Base-by-base conservation (phyloP, 1,140 invertebrate genomes). In the Calephelis virginiensis region DNA sequence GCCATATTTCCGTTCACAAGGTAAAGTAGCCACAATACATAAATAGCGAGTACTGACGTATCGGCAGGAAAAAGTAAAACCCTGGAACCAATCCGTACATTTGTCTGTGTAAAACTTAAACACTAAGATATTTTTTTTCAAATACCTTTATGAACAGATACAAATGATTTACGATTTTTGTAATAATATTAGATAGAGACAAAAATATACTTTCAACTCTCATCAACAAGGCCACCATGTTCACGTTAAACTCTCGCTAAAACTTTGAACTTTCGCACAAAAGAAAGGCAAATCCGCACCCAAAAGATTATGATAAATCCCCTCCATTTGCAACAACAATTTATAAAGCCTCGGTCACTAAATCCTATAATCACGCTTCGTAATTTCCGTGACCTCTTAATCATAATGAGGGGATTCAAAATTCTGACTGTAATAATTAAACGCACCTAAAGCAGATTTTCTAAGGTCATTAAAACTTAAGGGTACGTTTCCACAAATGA, bases 341-440 rank as follows among this genome's bases (percentile, higher is more conserved):
- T 67, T 61, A 61, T 64, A 64, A 64, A 14, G 38, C 47, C 48
- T 68, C 49, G 49, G 56, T 63, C 65, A 67, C 68, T 63, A 76
- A 78, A 78, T 78, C 76, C 72, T 67, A 68, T 75, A 75, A 78
- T 79, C 76, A 74, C 68, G 63, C 17, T 59, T 68, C 68, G 67
- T 76, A 79, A 81, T 81, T 73, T 79, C 70, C 65, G 65, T 63
- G 66, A 63, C 65, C 71, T 74, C 68, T 79, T 71, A 75, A 59
- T 75, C 74, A 74, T 81, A 81, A 81, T 80, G 79, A 81, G 76
- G 60, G 77, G 79, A 81, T 81, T 78, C 76, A 79, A 81, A 81
- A 78, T 76, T 79, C 77, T 74, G 73, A 68, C 66, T 74, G 63
- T 70, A 76, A 81, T 81, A 78, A 67, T 68, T 79, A 74, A 71